phyloP scores from a whole-genome alignment of 2,888 invertebrate genomes.

The Ochlodes sylvanus region DNA sequence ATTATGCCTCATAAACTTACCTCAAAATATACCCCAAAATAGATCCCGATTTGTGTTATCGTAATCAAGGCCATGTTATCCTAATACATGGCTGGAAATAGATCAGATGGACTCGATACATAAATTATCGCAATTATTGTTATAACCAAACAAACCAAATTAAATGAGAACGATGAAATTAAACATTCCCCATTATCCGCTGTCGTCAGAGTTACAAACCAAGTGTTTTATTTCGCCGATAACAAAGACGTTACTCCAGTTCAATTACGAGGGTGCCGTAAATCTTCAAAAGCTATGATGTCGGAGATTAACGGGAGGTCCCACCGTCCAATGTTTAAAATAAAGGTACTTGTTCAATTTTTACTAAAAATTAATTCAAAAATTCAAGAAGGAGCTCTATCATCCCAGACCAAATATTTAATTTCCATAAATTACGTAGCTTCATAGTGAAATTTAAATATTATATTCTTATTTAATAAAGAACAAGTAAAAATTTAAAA shows the following conservation, averaged over 20 bases:
- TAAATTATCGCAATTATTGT: not conserved
- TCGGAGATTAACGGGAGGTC: conserved; percentile 37
- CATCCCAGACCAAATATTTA: not conserved
- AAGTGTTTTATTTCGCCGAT: conserved; percentile 39
- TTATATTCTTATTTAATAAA: not conserved
- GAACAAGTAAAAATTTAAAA: not conserved
- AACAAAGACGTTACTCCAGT: conserved; percentile 43
- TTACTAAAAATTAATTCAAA: not conserved
- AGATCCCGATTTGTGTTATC: no score
- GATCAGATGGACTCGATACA: no score
- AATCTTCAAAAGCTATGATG: conserved; percentile 41
- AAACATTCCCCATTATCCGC: not conserved
- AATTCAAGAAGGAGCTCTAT: not conserved
- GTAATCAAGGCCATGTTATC: no score
- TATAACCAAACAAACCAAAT: not conserved
- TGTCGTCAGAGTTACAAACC: conserved; percentile 13
- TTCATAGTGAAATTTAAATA: not conserved
- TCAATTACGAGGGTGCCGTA: conserved; percentile 41
- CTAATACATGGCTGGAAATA: no score
- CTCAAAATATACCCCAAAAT: no score
- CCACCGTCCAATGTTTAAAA: conserved; percentile 38
- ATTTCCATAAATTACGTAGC: conserved; percentile 5
- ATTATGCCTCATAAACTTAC: no score
- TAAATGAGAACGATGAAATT: not conserved
- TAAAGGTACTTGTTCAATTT: conserved; percentile 16